Evolutionary conservation across 1,140 invertebrate species (phyloP).

Genomic region (Harpegnathos saltator): DNA sequence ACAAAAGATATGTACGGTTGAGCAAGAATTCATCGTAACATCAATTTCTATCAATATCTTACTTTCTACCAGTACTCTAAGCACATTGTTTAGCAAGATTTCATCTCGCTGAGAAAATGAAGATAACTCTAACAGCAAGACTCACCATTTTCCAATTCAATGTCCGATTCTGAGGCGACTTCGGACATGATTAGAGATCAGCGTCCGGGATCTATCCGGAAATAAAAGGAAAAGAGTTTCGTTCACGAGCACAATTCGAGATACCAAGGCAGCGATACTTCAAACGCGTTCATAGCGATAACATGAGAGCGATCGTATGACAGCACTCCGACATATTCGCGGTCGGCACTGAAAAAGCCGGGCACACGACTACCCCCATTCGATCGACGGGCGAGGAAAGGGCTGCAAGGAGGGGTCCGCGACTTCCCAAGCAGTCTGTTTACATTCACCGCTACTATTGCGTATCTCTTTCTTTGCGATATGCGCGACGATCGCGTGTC

Average conservation of each 20-base stretch:
- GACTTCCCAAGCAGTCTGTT: neutral
- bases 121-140: neutral
- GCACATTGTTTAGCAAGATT: no score
- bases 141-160: slow-evolving; percentile 14
- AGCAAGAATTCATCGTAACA: no score
- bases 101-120: no score
- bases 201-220: neutral
- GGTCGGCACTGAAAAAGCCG: neutral
- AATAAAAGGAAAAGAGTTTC: neutral
- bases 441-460: slow-evolving; percentile 9
- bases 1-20: no score
- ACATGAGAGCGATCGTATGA: neutral
- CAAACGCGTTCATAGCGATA: neutral
- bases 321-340: neutral
- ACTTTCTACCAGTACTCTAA: no score
- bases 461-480: neutral
- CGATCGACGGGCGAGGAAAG: no score
- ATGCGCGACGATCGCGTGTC: neutral
- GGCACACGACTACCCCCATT: neutral
- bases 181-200: neutral
- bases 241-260: no score
- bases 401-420: neutral
- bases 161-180: neutral
- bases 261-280: neutral
- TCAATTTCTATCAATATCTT: no score